Evolutionary conservation across 2,797 vertebrate genomes (phyloP), one percentile per base, ranked within the genome.

Genomic region (Hyperoplus lanceolatus): DNA sequence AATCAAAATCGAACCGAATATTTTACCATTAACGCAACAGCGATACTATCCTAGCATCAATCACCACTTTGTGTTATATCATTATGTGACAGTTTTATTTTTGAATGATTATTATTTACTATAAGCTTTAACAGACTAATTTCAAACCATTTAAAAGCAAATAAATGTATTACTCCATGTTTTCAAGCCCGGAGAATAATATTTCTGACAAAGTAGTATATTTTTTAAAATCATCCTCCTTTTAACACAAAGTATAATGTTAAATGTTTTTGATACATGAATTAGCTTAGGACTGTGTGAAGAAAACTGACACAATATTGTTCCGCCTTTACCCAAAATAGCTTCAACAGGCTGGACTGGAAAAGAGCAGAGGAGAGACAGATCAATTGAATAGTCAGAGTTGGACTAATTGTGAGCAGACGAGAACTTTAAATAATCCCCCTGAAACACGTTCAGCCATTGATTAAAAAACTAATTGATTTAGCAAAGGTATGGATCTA

Each of bases 401-500:
- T 15, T 21, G 2, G 29, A 60, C 65, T 60, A n/a, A 58, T 43
- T 61, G 64, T 68, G 57, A 76, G 18, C 8, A 3, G 63, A 46
- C 16, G 9, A 45, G 12, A 73, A 64, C 71, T 15, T 51, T n/a
- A 43, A 63, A 57, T 2, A 58, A 75, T 58, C 18, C 63, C 46
- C 68, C 21, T 49, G 57, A 80, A 69, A 72, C 72, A 56, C 42
- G 53, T 57, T 48, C 77, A 64, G 0, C 6, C 51, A 84, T 67
- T 58, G 50, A 70, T 67, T 45, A 78, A 83, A 38, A 50, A 75
- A 50, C 78, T 49, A 48, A 73, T 69, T 43, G 59, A 75, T 86
- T 78, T 64, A 38, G 68, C 36, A 46, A 12, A 76, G 50, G 49
- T 61, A 70, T 55, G 39, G 65, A 85, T 79, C 45, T 45, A 8